Evolutionary conservation across 1,140 invertebrate species (phyloP).

Genomic region (Acyrthosiphon pisum): DNA sequence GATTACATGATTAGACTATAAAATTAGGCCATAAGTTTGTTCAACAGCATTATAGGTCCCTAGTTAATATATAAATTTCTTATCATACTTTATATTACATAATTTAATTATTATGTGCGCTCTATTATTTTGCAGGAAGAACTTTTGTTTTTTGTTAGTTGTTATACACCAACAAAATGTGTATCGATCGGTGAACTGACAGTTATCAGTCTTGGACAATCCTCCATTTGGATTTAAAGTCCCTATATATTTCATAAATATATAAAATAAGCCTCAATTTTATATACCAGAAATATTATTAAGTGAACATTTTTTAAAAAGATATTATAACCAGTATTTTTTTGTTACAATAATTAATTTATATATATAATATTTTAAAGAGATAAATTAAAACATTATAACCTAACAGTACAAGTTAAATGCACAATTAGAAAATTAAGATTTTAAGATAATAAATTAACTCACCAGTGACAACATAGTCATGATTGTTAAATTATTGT

Average conservation of each 20-base stretch:
- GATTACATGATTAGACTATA: constrained; percentile 57
- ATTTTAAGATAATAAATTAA: constrained; percentile 18
- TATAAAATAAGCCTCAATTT: not conserved
- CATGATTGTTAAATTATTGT: constrained; percentile 73
- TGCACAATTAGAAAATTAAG: not conserved
- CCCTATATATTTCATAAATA: constrained; percentile 36
- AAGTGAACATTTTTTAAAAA: not conserved
- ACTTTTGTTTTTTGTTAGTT: constrained; percentile 57
- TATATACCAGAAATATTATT: not conserved
- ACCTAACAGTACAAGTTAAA: not conserved
- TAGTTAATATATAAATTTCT: constrained; percentile 57
- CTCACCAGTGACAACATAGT: constrained; percentile 50
- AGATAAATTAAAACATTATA: not conserved
- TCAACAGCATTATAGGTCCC: constrained; percentile 56
- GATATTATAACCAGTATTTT: not conserved
- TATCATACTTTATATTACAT: constrained; percentile 51
- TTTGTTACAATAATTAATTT: constrained; percentile 1
- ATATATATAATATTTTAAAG: not conserved
- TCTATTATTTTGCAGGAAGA: constrained; percentile 55
- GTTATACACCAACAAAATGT: constrained; percentile 50
- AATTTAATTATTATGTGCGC: constrained; percentile 53
- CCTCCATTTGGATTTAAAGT: constrained; percentile 45
- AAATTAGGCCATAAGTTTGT: constrained; percentile 55
- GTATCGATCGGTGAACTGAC: constrained; percentile 50
- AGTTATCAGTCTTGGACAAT: constrained; percentile 54